A percentile compares a stretch with the other conserved stretches of the same genome.
phyloP scores from a whole-genome alignment of 2,888 invertebrate species.

The Drosophila imparisetae region DNA sequence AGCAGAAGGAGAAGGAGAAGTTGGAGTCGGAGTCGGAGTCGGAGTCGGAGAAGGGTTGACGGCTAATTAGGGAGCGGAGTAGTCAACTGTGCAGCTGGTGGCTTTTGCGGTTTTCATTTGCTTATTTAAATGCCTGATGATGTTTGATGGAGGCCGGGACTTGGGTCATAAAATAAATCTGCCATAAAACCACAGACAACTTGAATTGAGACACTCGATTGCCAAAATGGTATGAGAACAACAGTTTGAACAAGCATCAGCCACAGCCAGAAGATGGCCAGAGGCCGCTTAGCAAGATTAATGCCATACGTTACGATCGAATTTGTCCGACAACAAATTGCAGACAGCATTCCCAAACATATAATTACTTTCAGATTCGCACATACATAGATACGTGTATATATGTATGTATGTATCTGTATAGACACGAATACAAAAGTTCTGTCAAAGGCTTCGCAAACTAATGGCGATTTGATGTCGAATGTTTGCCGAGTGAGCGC shows the following conservation, averaged over 20 bases:
- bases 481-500: slow-evolving; percentile 20
- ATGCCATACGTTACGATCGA: slow-evolving; percentile 21
- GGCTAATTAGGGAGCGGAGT: slow-evolving; percentile 29
- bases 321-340: slow-evolving; percentile 30
- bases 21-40: not conserved
- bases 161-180: slow-evolving; percentile 24
- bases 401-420: not conserved
- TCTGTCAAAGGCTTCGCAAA: slow-evolving; percentile 18
- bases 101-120: slow-evolving; percentile 42
- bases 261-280: slow-evolving; percentile 13
- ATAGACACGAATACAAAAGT: not conserved
- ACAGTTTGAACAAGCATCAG: slow-evolving; percentile 9
- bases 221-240: slow-evolving; percentile 11
- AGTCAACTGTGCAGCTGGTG: slow-evolving; percentile 27
- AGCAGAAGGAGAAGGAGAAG: not conserved
- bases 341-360: slow-evolving; percentile 3
- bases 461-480: slow-evolving; percentile 27
- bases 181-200: slow-evolving; percentile 43
- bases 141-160: slow-evolving; percentile 3
- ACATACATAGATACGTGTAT: not conserved
- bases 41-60: not conserved
- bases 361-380: not conserved
- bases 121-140: slow-evolving; percentile 17
- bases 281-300: slow-evolving; percentile 14
- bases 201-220: slow-evolving; percentile 36